phyloP scores from a whole-genome alignment of 2,888 invertebrate species.

The Melanotus villosus region DNA sequence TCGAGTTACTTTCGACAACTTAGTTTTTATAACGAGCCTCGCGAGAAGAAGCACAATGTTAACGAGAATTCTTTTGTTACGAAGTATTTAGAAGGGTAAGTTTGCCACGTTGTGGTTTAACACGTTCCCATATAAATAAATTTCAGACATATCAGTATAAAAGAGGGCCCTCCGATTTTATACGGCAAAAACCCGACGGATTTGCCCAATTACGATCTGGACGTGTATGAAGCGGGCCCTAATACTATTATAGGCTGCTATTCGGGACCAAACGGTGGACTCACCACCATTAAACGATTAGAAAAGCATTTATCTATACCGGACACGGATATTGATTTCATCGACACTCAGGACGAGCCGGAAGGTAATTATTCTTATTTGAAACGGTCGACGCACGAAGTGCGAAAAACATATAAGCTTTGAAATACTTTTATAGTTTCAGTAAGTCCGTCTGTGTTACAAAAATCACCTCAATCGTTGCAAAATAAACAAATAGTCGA shows the following conservation, averaged over 20 bases:
- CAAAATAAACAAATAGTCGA: conserved; percentile 58
- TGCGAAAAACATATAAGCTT: no score
- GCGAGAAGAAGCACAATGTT: conserved; percentile 68
- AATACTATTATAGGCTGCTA: conserved; percentile 79
- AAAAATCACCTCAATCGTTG: conserved; percentile 58
- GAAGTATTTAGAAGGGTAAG: conserved; percentile 80
- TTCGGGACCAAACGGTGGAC: conserved; percentile 87
- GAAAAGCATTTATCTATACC: conserved; percentile 77
- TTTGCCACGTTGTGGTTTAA: background rate
- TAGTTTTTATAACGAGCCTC: conserved; percentile 76
- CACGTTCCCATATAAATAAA: no score
- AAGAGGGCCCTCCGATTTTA: conserved; percentile 74
- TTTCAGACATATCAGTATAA: conserved; percentile 61
- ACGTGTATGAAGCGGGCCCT: conserved; percentile 69
- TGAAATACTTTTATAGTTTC: conserved; percentile 36
- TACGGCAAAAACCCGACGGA: conserved; percentile 82
- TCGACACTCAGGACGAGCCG: conserved; percentile 71
- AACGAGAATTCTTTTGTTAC: conserved; percentile 78
- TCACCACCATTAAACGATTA: conserved; percentile 79
- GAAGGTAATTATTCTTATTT: no score
- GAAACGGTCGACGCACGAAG: no score
- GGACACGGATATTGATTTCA: conserved; percentile 81
- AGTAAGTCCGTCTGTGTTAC: conserved; percentile 49
- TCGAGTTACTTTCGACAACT: conserved; percentile 81
- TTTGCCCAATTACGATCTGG: conserved; percentile 76